Conservation (phyloP, 2,797 vertebrate species). For the Morus bassanus region DNA sequence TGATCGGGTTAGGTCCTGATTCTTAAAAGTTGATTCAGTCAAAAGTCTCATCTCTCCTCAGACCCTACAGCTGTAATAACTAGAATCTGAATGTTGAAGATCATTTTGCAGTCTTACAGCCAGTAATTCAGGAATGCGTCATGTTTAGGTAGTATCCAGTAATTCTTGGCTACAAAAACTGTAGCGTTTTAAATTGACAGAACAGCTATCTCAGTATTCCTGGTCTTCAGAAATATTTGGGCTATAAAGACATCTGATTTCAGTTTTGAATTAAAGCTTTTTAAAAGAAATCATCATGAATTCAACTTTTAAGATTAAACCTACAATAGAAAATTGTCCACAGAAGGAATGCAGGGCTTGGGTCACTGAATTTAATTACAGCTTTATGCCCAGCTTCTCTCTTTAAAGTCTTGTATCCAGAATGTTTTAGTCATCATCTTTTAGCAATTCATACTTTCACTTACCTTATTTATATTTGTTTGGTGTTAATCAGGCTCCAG, state of each 20-base stretch:
- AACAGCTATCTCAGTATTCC: not conserved
- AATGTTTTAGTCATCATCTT: not conserved
- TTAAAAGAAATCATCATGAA: not conserved
- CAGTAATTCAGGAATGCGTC: not conserved
- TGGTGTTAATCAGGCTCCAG: not conserved
- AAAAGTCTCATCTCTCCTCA: not conserved
- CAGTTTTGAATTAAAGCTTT: not conserved
- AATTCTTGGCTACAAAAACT: not conserved
- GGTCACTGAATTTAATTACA: not conserved
- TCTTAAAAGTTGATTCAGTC: not conserved
- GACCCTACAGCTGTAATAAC: not conserved
- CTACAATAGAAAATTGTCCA: not conserved
- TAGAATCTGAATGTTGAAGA: not conserved
- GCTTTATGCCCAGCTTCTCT: not conserved
- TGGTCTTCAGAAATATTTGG: not conserved
- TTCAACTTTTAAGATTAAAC: not conserved
- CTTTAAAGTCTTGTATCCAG: not conserved
- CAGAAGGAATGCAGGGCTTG: not conserved
- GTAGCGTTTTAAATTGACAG: not conserved
- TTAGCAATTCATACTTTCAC: not conserved
- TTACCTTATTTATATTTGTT: slow-evolving; percentile 59
- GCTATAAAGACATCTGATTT: not conserved
- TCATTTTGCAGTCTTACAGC: not conserved
- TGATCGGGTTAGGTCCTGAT: not conserved
- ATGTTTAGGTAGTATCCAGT: not conserved